phyloP scores from a whole-genome alignment of 2,888 invertebrate species.

The Sericinus montela region DNA sequence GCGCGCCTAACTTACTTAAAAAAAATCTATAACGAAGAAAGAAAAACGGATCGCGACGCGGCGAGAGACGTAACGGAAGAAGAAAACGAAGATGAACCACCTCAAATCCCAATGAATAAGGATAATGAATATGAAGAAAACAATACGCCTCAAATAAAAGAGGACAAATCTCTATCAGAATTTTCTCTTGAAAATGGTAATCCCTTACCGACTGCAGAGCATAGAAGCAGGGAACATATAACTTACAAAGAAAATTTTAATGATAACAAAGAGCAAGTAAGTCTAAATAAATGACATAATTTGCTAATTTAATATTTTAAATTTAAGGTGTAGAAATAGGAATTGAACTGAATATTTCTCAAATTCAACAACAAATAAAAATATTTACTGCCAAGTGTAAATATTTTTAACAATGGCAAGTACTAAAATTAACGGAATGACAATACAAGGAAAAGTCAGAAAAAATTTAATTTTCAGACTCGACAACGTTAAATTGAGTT shows the following conservation, averaged over 20 bases:
- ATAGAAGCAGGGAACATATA: conserved; percentile 15
- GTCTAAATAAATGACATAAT: neutral
- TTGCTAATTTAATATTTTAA: too few relatives aligned
- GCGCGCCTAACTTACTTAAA: conserved; percentile 8
- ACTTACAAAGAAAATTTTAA: conserved; percentile 22
- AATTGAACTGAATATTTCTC: too few relatives aligned
- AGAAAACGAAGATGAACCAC: conserved; percentile 18
- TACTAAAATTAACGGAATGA: too few relatives aligned
- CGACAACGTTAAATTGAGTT: too few relatives aligned
- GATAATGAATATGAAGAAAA: conserved; percentile 12
- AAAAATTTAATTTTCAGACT: too few relatives aligned
- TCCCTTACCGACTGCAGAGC: conserved; percentile 7
- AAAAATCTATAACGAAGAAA: conserved; percentile 13
- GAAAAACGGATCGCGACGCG: conserved; percentile 12
- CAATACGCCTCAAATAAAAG: conserved; percentile 22
- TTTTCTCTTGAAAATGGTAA: conserved; percentile 43
- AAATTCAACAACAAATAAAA: too few relatives aligned
- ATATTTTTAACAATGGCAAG: too few relatives aligned
- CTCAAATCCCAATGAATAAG: conserved; percentile 8
- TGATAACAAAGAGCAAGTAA: conserved; percentile 26
- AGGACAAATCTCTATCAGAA: conserved; percentile 54
- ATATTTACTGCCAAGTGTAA: too few relatives aligned
- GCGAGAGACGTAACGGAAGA: conserved; percentile 18
- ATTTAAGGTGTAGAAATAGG: too few relatives aligned
- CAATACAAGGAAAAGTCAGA: too few relatives aligned